These are phyloP conservation scores for Callospermophilus lateralis DNA, from an alignment of 2,113 vertebrate genomes.

Conservation along the genomic window DNA sequence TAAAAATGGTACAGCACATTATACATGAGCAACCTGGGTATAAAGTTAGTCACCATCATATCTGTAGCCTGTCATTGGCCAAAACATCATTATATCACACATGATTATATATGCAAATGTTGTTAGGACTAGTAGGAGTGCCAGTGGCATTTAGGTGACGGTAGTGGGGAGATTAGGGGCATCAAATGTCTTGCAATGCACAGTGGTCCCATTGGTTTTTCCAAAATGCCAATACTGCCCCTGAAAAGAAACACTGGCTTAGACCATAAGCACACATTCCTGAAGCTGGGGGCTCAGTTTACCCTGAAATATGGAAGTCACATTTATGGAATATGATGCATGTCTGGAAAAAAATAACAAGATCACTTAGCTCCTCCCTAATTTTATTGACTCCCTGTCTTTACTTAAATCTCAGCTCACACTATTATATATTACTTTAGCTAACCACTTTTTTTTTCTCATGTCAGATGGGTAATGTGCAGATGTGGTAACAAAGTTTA, in stretches of 20 bases:
- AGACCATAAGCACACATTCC: neutral
- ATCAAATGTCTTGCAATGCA: neutral
- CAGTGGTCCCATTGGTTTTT: neutral
- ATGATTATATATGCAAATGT: neutral
- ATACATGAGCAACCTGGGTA: neutral
- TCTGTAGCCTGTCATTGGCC: neutral
- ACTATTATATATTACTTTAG: neutral
- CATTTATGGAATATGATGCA: neutral
- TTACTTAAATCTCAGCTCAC: neutral
- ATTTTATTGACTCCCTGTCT: conserved; percentile 18
- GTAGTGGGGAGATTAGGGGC: neutral
- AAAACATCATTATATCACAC: neutral
- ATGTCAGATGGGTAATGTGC: too few relatives aligned
- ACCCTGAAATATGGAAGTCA: neutral
- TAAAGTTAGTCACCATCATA: neutral
- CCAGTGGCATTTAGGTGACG: neutral
- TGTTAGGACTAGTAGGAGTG: neutral
- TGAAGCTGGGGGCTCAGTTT: neutral
- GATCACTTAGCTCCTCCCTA: neutral
- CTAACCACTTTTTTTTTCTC: too few relatives aligned
- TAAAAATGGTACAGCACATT: neutral
- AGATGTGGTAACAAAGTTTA: too few relatives aligned
- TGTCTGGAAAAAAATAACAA: neutral
- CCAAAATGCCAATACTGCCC: neutral
- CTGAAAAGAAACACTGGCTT: neutral